These are phyloP conservation scores for Podilymbus podiceps DNA, from an alignment of 2,113 vertebrate genomes.

Conservation along the genomic window DNA sequence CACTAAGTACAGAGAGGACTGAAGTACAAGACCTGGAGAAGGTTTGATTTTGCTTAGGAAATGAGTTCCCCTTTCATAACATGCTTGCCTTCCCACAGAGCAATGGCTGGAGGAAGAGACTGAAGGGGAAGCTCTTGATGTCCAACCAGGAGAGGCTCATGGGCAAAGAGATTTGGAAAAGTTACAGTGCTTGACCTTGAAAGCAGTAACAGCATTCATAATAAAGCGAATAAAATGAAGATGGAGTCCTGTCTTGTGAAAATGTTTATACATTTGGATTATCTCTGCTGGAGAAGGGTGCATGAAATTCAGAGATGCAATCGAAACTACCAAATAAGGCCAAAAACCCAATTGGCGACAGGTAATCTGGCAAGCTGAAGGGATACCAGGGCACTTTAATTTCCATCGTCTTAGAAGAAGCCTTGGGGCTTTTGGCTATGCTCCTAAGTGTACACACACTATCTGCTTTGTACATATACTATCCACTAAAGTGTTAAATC, in stretches of 20 bases:
- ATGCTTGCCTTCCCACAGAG: not conserved
- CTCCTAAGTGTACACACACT: not conserved
- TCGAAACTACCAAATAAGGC: not conserved
- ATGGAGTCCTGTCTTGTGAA: not conserved
- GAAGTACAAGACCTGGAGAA: not conserved
- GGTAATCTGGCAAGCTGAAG: constrained; percentile 29
- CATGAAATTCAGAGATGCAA: constrained; percentile 29
- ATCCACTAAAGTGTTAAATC: constrained; percentile 10
- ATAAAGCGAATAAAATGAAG: not conserved
- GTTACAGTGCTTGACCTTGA: not conserved
- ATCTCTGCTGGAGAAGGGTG: not conserved
- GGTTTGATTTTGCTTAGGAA: constrained; percentile 27
- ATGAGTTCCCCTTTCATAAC: not conserved
- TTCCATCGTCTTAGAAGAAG: constrained; percentile 20
- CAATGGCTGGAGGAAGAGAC: not conserved
- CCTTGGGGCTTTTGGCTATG: not conserved
- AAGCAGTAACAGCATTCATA: not conserved
- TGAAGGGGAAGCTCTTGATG: not conserved
- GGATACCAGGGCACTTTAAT: not conserved
- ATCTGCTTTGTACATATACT: not conserved
- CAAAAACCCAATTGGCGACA: not conserved
- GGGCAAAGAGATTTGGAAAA: not conserved
- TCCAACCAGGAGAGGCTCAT: not conserved
- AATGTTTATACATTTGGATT: not conserved
- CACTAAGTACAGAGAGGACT: not conserved